phyloP scores from a whole-genome alignment of 2,113 vertebrate species.

The Notothenia rossii region DNA sequence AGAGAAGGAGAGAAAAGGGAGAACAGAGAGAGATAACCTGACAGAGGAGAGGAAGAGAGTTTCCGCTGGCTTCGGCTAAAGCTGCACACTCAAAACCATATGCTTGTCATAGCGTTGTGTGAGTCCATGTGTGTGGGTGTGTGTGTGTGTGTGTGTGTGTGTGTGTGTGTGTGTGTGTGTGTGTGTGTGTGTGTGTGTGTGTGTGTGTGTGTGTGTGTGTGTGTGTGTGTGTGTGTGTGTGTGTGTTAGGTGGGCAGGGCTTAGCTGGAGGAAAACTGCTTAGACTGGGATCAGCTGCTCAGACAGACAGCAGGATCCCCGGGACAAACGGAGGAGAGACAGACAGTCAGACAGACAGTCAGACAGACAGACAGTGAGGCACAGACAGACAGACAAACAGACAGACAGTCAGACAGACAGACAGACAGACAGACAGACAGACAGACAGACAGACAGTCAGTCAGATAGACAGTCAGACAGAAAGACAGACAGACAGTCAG shows the following conservation, averaged over 20 bases:
- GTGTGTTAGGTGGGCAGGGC: slow-evolving; percentile 79
- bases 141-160: slow-evolving; percentile 34
- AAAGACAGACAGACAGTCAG: too few species aligned
- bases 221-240: slow-evolving; percentile 57
- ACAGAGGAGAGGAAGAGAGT: slow-evolving; percentile 59
- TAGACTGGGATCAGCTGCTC: slow-evolving; percentile 59
- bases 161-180: slow-evolving; percentile 55
- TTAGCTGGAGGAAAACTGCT: slow-evolving; percentile 78
- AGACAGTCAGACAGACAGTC: too few species aligned
- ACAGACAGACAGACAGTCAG: too few species aligned
- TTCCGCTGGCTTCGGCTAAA: slow-evolving; percentile 69
- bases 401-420: too few species aligned
- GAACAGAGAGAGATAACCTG: slow-evolving; percentile 34
- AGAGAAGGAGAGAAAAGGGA: slow-evolving; percentile 34
- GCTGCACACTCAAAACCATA: slow-evolving; percentile 77
- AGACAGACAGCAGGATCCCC: slow-evolving; percentile 74
- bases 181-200: slow-evolving; percentile 63
- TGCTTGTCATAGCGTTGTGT: slow-evolving; percentile 74
- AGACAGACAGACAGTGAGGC: too few species aligned
- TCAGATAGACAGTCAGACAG: too few species aligned
- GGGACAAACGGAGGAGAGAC: slow-evolving; percentile 74
- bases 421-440: too few species aligned
- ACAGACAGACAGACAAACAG: too few species aligned
- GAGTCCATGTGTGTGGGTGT: slow-evolving; percentile 60
- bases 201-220: slow-evolving; percentile 57